These are phyloP conservation scores for Varanus salvator DNA, from an alignment of 2,113 vertebrate genomes.

Conservation along the genomic window DNA sequence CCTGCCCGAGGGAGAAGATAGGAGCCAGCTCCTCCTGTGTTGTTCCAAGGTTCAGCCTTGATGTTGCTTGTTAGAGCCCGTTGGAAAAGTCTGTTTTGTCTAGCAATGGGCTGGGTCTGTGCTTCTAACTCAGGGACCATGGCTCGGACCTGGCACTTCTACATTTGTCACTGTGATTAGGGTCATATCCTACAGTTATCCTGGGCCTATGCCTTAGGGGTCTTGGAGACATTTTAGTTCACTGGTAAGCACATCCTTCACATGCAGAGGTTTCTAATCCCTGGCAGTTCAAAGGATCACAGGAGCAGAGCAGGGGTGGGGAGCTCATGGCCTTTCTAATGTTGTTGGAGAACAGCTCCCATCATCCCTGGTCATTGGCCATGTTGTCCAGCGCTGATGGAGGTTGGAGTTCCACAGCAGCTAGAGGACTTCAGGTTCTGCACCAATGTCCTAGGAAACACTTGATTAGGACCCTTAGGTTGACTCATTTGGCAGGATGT, in stretches of 20 bases:
- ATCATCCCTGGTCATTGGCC: too few species aligned
- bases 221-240: neutral
- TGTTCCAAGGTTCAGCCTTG: too few species aligned
- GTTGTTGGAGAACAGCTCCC: too few species aligned
- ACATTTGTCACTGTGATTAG: neutral
- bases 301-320: too few species aligned
- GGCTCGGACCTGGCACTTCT: neutral
- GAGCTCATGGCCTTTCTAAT: too few species aligned
- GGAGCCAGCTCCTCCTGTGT: too few species aligned
- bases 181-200: neutral
- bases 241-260: neutral
- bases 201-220: neutral
- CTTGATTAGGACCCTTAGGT: neutral
- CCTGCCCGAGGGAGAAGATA: too few species aligned
- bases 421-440: too few species aligned
- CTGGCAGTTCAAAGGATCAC: neutral
- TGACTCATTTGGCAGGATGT: neutral
- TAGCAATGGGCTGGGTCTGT: neutral
- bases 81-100: neutral
- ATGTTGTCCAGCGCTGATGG: too few species aligned
- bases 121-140: neutral
- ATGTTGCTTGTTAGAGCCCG: too few species aligned
- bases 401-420: too few species aligned
- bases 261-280: neutral
- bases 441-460: neutral